phyloP scores from a whole-genome alignment of 2,113 vertebrate species.

The Sander lucioperca region DNA sequence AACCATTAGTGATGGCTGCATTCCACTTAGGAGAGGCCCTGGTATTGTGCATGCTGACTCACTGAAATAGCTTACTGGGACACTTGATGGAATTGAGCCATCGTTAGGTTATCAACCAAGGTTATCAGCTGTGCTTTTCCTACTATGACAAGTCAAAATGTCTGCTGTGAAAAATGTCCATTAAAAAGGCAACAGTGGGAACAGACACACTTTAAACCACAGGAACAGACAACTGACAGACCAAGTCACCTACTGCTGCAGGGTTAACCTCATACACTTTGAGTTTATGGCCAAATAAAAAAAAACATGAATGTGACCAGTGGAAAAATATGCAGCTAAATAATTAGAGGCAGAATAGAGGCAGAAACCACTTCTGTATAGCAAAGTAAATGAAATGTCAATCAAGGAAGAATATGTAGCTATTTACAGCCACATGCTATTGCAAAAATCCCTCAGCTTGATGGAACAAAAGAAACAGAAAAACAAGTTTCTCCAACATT shows the following conservation, averaged over 20 bases:
- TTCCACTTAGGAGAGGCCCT: too few species aligned
- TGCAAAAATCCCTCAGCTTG: conserved; percentile 4
- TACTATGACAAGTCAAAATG: too few species aligned
- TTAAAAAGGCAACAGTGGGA: neutral
- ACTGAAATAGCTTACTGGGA: too few species aligned
- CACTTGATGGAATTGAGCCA: too few species aligned
- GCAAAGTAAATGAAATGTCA: conserved; percentile 14
- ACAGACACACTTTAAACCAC: neutral
- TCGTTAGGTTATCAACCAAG: too few species aligned
- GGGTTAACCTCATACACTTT: conserved; percentile 8
- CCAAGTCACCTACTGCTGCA: neutral
- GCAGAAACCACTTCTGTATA: neutral
- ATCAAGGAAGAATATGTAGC: conserved; percentile 7
- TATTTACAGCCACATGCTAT: conserved; percentile 17
- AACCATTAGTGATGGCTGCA: too few species aligned
- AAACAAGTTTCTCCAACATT: conserved; percentile 27
- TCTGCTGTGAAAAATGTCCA: too few species aligned
- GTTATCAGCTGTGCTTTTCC: too few species aligned
- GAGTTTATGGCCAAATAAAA: neutral
- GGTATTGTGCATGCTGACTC: too few species aligned
- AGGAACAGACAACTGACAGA: neutral
- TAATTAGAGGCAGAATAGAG: neutral
- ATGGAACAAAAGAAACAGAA: conserved; percentile 19
- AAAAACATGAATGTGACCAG: neutral
- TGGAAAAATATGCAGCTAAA: neutral